phyloP scores from a whole-genome alignment of 2,888 invertebrate species.

The Aleiodes testaceus region DNA sequence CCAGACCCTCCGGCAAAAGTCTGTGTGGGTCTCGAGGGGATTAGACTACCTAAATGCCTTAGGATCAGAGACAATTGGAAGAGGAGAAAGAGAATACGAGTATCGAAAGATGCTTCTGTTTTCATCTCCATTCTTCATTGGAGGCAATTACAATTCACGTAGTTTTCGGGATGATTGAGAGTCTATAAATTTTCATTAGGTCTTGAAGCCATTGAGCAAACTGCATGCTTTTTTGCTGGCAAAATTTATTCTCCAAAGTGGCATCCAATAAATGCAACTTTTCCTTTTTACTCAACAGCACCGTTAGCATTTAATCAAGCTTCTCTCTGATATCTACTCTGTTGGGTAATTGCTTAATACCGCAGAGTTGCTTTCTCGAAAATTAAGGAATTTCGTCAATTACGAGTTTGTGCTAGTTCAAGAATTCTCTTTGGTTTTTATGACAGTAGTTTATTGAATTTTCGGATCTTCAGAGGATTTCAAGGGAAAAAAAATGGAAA shows the following conservation, averaged over 20 bases:
- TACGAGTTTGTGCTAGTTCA: too few species aligned
- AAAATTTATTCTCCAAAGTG: conserved; percentile 30
- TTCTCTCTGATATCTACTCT: conserved; percentile 52
- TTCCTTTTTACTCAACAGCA: conserved; percentile 31
- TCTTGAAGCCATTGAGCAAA: conserved; percentile 33
- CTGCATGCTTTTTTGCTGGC: neutral
- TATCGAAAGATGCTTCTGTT: conserved; percentile 17
- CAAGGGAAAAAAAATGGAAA: too few species aligned
- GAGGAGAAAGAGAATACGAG: neutral
- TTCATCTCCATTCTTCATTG: neutral
- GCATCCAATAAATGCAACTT: conserved; percentile 21
- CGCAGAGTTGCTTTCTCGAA: conserved; percentile 40
- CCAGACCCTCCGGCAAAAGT: neutral
- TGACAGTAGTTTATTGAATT: too few species aligned
- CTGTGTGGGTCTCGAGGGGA: neutral
- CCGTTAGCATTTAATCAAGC: conserved; percentile 61
- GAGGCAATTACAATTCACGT: too few species aligned
- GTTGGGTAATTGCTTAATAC: conserved; percentile 63
- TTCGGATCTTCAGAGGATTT: too few species aligned
- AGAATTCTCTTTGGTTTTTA: too few species aligned
- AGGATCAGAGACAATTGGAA: conserved; percentile 6
- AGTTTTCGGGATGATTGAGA: conserved; percentile 49
- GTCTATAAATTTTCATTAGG: conserved; percentile 57
- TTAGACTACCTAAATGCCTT: neutral
- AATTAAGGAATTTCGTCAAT: too few species aligned